phyloP scores from a whole-genome alignment of 2,888 invertebrate genomes.

The Acrocyrtus sp. region DNA sequence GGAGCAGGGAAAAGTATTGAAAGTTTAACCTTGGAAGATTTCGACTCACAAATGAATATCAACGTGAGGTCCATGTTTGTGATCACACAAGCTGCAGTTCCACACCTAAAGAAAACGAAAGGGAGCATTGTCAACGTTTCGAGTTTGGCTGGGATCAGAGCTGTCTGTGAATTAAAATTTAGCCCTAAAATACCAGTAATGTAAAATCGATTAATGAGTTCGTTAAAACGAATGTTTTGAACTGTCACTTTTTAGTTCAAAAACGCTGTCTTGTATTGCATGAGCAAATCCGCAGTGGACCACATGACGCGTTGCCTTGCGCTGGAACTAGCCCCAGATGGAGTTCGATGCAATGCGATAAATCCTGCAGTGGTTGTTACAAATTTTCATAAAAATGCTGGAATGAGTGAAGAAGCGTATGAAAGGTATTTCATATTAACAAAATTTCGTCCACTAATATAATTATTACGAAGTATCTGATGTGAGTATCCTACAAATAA shows the following conservation, averaged over 20 bases:
- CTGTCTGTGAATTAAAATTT: too few species aligned
- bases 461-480: too few species aligned
- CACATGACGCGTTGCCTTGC: conserved; percentile 94
- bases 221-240: too few species aligned
- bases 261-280: conserved; percentile 82
- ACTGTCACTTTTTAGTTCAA: conserved; percentile 58
- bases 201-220: too few species aligned
- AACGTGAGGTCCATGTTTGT: conserved; percentile 76
- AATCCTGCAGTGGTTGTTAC: conserved; percentile 91
- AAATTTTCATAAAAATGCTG: conserved; percentile 86
- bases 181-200: too few species aligned
- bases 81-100: conserved; percentile 87
- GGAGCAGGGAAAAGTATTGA: conserved; percentile 86
- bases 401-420: conserved; percentile 85
- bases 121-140: conserved; percentile 97
- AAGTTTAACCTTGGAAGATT: conserved; percentile 85
- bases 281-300: conserved; percentile 94
- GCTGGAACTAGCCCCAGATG: conserved; percentile 76
- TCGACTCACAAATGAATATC: conserved; percentile 87
- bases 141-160: conserved; percentile 78
- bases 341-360: conserved; percentile 60
- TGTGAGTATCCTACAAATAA: too few species aligned
- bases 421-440: too few species aligned
- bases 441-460: too few species aligned
- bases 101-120: conserved; percentile 79